These are phyloP conservation scores for Ibidorhyncha struthersii DNA, from an alignment of 2,113 vertebrate genomes.

Conservation along the genomic window DNA sequence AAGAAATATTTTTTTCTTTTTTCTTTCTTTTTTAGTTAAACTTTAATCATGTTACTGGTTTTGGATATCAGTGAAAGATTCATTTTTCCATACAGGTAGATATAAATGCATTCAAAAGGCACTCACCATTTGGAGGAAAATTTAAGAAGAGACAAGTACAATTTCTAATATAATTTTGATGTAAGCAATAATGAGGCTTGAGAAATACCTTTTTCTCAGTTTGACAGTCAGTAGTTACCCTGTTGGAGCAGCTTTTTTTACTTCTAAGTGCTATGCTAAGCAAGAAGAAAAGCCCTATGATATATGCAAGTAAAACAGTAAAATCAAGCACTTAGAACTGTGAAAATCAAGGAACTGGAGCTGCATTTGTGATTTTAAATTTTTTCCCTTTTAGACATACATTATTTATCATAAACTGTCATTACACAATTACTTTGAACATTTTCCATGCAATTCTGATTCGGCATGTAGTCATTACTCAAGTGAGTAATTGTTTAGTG, in stretches of 20 bases:
- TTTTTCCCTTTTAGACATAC: not conserved
- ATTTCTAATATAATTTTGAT: not conserved
- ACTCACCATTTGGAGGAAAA: too few species aligned
- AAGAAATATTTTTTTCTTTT: not conserved
- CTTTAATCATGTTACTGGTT: not conserved
- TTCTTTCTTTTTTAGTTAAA: not conserved
- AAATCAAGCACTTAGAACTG: not conserved
- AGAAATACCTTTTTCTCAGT: not conserved
- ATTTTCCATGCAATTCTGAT: not conserved
- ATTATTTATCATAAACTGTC: not conserved
- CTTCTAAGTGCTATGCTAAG: not conserved
- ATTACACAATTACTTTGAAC: not conserved
- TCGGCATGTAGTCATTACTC: not conserved
- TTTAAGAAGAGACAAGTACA: not conserved
- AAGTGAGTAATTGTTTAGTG: constrained; percentile 3
- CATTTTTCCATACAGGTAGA: not conserved
- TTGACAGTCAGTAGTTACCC: not conserved
- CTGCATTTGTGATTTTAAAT: not conserved
- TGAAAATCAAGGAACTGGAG: not conserved
- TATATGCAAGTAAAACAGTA: not conserved
- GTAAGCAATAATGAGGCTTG: not conserved
- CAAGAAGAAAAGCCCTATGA: not conserved
- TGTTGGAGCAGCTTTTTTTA: not conserved
- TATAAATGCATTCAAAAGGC: not conserved
- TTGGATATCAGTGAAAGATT: not conserved